Conservation (phyloP, 2,113 vertebrate species). For the Cygnus atratus region DNA sequence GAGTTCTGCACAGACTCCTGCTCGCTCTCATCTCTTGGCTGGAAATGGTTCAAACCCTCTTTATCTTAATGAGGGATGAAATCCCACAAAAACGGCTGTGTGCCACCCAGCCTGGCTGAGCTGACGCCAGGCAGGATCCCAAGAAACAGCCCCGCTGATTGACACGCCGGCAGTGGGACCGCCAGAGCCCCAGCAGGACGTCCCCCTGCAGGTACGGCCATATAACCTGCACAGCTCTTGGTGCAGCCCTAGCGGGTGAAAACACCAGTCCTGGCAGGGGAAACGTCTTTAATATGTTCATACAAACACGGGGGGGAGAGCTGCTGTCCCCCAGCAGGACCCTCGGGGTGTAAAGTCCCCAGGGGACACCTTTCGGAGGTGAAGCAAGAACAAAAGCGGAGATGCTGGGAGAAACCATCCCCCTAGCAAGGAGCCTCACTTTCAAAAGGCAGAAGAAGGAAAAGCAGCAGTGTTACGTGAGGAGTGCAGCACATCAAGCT, state of each 20-base stretch:
- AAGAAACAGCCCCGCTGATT: neutral
- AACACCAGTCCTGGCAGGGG: neutral
- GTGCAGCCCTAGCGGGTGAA: neutral
- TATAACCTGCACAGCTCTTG: neutral
- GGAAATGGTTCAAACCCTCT: constrained; percentile 62
- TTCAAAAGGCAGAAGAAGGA: neutral
- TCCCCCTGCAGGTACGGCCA: neutral
- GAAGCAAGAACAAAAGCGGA: neutral
- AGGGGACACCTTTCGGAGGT: neutral
- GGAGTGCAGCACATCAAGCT: neutral
- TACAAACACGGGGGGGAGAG: neutral
- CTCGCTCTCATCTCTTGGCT: constrained; percentile 34
- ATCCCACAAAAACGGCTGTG: constrained; percentile 20
- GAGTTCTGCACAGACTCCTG: constrained; percentile 52
- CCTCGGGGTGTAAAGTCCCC: neutral
- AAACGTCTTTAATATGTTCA: accelerated
- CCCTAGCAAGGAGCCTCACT: neutral
- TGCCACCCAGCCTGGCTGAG: neutral
- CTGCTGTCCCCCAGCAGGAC: neutral
- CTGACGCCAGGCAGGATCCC: neutral
- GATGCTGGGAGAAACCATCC: neutral
- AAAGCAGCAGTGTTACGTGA: accelerated
- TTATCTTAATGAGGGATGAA: constrained; percentile 68
- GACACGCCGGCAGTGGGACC: neutral
- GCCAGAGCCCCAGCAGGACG: neutral